Evolutionary conservation across 2,888 invertebrate genomes (phyloP).

Genomic region (Stenchaetothrips biformis): DNA sequence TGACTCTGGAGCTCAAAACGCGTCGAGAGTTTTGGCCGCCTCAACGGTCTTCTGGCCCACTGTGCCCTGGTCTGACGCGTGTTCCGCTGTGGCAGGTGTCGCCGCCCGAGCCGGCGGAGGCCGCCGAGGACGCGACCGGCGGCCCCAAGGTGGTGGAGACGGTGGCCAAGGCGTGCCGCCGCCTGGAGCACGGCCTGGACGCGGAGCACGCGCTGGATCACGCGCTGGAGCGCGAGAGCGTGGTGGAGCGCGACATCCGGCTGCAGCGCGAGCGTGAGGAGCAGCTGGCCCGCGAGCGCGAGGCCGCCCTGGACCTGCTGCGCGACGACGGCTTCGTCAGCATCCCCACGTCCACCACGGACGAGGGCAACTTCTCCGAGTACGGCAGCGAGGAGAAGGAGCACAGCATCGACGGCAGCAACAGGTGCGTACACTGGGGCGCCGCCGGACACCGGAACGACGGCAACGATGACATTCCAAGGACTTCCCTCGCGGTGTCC

Average conservation of each 20-base stretch:
- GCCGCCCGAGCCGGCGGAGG: not conserved
- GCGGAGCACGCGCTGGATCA: conserved; percentile 14
- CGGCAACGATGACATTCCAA: too few species aligned
- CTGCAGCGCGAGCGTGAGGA: conserved; percentile 49
- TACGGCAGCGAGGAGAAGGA: conserved; percentile 41
- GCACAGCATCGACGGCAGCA: conserved; percentile 40
- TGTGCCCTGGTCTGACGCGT: not conserved
- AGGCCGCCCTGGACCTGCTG: conserved; percentile 48
- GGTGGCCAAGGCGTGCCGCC: conserved; percentile 28
- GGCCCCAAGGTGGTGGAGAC: conserved; percentile 36
- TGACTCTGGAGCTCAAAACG: too few species aligned
- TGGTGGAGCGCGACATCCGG: conserved; percentile 49
- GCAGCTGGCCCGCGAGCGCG: conserved; percentile 48
- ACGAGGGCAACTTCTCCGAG: conserved; percentile 43
- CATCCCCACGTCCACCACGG: conserved; percentile 40
- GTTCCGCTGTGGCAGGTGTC: not conserved
- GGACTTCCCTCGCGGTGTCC: too few species aligned
- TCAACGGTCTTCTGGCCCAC: too few species aligned
- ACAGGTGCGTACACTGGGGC: conserved; percentile 37
- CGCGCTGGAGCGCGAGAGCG: conserved; percentile 28
- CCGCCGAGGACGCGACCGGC: not conserved
- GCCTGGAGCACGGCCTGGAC: conserved; percentile 8
- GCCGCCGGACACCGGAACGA: too few species aligned
- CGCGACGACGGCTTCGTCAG: conserved; percentile 40
- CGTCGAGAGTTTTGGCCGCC: too few species aligned